These are phyloP conservation scores for Takifugu ocellatus DNA, from an alignment of 2,797 vertebrate genomes.

Conservation along the genomic window DNA sequence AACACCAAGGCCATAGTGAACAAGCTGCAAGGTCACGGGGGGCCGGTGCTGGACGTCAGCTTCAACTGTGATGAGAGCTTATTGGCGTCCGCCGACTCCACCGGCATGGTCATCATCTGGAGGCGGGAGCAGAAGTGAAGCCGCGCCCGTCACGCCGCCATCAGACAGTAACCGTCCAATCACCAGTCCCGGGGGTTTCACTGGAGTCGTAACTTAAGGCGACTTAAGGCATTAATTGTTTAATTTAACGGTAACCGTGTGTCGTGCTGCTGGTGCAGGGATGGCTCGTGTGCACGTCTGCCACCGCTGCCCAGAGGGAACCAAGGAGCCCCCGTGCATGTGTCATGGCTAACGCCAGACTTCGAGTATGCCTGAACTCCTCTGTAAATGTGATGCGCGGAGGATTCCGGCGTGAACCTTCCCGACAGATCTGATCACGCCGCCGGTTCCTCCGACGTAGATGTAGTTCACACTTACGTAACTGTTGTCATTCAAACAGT, in stretches of 20 bases:
- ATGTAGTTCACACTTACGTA: conserved; percentile 64
- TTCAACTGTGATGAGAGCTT: conserved; percentile 96
- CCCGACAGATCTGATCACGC: conserved; percentile 35
- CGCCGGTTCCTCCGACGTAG: conserved; percentile 47
- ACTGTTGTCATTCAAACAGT: conserved; percentile 56
- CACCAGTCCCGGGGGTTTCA: conserved; percentile 42
- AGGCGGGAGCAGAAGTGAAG: conserved; percentile 89
- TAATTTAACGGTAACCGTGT: background rate
- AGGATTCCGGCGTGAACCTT: conserved; percentile 31
- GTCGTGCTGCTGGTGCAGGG: conserved; percentile 10
- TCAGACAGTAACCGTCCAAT: conserved; percentile 40
- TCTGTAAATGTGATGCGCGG: conserved; percentile 15
- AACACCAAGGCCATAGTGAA: conserved; percentile 90
- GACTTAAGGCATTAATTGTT: conserved; percentile 26
- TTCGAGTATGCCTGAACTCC: conserved; percentile 30
- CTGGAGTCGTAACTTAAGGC: conserved; percentile 23
- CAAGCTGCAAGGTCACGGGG: conserved; percentile 93
- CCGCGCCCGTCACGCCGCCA: background rate
- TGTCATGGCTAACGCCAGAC: conserved; percentile 54
- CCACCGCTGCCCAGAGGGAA: conserved; percentile 35
- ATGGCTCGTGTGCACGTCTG: conserved; percentile 9
- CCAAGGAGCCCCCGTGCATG: conserved; percentile 57
- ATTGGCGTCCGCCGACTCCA: conserved; percentile 89
- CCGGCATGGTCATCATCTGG: conserved; percentile 95
- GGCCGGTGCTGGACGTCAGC: conserved; percentile 87